A percentile compares a stretch with the other conserved stretches of the same genome.
These are phyloP conservation scores for Trypoxylon attenuatum DNA, from an alignment of 2,888 invertebrate species.

Conservation along the genomic window DNA sequence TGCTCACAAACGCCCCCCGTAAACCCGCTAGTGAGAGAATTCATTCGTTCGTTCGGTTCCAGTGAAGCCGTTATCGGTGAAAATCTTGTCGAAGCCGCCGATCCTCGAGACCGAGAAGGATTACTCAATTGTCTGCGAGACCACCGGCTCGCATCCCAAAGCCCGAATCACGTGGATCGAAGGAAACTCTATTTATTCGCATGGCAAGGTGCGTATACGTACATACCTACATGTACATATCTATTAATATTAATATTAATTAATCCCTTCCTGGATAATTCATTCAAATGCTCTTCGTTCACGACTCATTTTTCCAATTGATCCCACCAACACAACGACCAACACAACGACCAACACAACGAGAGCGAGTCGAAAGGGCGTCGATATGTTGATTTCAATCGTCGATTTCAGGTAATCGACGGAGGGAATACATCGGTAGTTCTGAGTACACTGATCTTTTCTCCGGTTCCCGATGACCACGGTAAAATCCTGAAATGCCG, in stretches of 20 bases:
- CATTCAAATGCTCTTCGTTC: no score
- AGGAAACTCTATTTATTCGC: slow-evolving; percentile 85
- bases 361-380: no score
- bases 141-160: slow-evolving; percentile 89
- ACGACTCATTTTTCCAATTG: no score
- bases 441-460: slow-evolving; percentile 85
- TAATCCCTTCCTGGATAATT: no score
- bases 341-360: no score
- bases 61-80: slow-evolving; percentile 89
- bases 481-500: slow-evolving; percentile 89
- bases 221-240: neutral
- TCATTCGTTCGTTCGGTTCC: slow-evolving; percentile 44
- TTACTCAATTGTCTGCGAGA: slow-evolving; percentile 87
- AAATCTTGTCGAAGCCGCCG: slow-evolving; percentile 85
- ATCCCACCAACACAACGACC: no score
- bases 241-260: no score
- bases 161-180: slow-evolving; percentile 91
- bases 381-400: no score
- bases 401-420: slow-evolving; percentile 59
- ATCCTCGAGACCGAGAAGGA: slow-evolving; percentile 87
- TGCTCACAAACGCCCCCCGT: neutral
- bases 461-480: slow-evolving; percentile 90
- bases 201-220: slow-evolving; percentile 84
- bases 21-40: neutral
- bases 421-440: slow-evolving; percentile 81